Base-by-base conservation (phyloP, 2,888 invertebrate genomes). In the Spilarctia lutea region DNA sequence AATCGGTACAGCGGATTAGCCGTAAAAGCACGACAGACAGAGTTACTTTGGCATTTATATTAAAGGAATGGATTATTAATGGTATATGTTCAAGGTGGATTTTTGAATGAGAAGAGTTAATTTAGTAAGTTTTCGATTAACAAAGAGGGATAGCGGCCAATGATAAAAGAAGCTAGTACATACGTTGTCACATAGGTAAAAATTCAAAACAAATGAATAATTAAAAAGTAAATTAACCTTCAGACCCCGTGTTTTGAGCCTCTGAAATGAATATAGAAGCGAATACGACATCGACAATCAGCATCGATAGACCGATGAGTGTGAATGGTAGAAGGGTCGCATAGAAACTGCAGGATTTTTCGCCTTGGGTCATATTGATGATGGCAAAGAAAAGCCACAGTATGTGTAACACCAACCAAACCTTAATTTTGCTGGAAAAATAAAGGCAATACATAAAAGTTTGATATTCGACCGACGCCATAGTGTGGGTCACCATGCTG, bases 381-480 rank as follows among this genome's bases (percentile, higher is more conserved):
- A 91, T 48, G 24, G 91, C 88, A 33, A 94, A 85, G 0, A 87
- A 0, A 2, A 87, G 56, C 95, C 95, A 95, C 0, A 91, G 16
- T 1, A 94, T 60, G 77, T 95, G 95, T 0, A 94, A 85, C 0
- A 84, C 70, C 0, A 95, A 71, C 91, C 91, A 93, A 0, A 93
- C 42, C 27, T 90, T 86, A 0, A 94, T 83, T 76, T 90, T 93
- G 4, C 95, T 95, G 85, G 3, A 87, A 87, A 42, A 45, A 42
- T 24, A 45, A 45, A 45, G 45, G 16, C 11, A 39, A 39, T 6
- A 7, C 35, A 35, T 35, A 35, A 35, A 35, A 7, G 35, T 7
- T 35, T 35, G 35, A 4, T 35, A 35, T 13, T 42, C 13, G 42
- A 42, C 42, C n/a, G n/a, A n/a, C n/a, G n/a, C n/a, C n/a, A n/a